Conservation (phyloP, 2,113 vertebrate species). For the Otis tarda region DNA sequence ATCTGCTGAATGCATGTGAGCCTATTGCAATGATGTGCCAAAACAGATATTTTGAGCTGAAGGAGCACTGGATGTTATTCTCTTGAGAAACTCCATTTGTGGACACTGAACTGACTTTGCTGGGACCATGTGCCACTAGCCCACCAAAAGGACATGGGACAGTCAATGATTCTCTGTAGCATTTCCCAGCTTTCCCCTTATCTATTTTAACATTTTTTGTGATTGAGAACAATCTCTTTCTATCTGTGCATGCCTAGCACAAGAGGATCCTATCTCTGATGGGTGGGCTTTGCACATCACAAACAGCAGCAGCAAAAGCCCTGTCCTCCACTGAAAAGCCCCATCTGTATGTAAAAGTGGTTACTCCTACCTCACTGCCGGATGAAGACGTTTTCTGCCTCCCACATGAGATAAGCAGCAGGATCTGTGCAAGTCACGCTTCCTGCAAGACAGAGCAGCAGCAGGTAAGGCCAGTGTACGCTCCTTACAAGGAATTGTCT, state of each 20-base stretch:
- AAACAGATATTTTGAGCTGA: not conserved
- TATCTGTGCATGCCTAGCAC: not conserved
- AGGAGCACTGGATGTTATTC: not conserved
- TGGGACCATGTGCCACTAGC: accelerated
- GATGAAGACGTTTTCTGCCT: not conserved
- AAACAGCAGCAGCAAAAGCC: not conserved
- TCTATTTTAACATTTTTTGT: not conserved
- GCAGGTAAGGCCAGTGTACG: not conserved
- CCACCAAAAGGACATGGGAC: not conserved
- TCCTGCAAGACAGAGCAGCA: not conserved
- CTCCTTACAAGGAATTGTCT: not conserved
- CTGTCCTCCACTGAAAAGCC: not conserved
- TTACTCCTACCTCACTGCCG: not conserved
- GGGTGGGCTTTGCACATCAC: not conserved
- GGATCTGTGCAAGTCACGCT: not conserved
- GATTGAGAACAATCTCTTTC: not conserved
- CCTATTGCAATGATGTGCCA: not conserved
- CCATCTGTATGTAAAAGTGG: accelerated
- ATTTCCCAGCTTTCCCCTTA: not conserved
- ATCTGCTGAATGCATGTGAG: not conserved
- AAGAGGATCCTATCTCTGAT: not conserved
- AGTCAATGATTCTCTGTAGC: not conserved
- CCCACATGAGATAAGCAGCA: not conserved
- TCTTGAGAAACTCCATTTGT: not conserved
- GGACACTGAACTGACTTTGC: not conserved